Base-by-base conservation (phyloP, 64 coral and sea anemone genomes). In the Pocillopora damicornis region DNA sequence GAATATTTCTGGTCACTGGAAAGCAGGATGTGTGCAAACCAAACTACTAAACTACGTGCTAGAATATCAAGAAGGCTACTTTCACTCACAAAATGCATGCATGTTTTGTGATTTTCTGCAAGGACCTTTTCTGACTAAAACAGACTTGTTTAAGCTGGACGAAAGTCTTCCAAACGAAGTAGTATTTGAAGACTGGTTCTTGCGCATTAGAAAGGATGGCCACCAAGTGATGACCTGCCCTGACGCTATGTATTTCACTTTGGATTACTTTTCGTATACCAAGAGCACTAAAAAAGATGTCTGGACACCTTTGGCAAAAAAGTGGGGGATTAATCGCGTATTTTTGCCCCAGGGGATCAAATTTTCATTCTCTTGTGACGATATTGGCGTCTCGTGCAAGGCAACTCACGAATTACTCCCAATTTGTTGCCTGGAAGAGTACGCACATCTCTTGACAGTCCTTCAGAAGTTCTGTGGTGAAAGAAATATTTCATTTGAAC, bases 341-440 rank as follows among this genome's bases (percentile, higher is more conserved):
- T 30, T 30, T 30, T 30, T 92, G 18, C 64, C 90, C 1, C 26
- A 18, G 59, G 79, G 79, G 13, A 35, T 84, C 4, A 91, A 45
- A 35, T 72, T 83, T 34, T 74, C 89, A 0, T 89, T 89, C 64
- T 89, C 88, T 13, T 89, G 88, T 79, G 35, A 37, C 5, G 88
- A 89, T 69, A 89, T 80, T 51, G 17, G 11, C 61, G 51, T 87
- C 58, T 74, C 35, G 64, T 90, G 89, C 42, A 22, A 59, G 2
- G 26, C 51, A 20, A 38, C 18, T 4, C 63, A 26, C 22, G 26
- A 73, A 8, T 61, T 82, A 22, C 63, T 90, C 35, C 89, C 89
- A 75, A 79, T 90, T 18, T 90, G 89, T 45, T 90, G 89, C 63
- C 79, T 74, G 30, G 89, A 90, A n/a, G 78, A 36, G 66, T 82